Conservation (phyloP, 2,113 vertebrate genomes). For the Pelusios castaneus region DNA sequence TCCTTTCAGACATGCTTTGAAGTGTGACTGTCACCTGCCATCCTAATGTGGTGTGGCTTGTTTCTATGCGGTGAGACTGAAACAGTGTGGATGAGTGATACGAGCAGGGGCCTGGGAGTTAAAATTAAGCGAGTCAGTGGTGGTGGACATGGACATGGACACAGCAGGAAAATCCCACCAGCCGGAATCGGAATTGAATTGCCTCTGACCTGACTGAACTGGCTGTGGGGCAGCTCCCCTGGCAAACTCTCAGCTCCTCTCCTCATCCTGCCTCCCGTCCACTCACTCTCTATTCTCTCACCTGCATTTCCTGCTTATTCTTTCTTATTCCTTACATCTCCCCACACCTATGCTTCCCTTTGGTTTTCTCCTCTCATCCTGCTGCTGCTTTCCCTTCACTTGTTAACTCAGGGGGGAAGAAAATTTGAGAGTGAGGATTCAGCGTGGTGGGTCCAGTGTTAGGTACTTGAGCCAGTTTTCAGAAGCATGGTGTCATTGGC, state of each 20-base stretch:
- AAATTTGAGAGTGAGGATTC: too few relatives aligned
- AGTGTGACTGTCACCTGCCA: too few relatives aligned
- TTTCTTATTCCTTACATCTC: neutral
- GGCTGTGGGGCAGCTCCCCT: neutral
- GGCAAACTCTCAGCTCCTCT: neutral
- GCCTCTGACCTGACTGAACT: neutral
- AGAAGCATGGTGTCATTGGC: too few relatives aligned
- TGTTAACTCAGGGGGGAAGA: too few relatives aligned
- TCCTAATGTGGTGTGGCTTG: neutral
- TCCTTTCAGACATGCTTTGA: neutral
- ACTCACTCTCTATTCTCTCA: neutral
- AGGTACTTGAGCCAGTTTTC: too few relatives aligned
- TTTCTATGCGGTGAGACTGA: neutral
- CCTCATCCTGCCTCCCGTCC: fast-evolving
- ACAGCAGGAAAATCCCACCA: neutral
- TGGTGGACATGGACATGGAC: too few relatives aligned
- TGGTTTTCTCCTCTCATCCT: too few relatives aligned
- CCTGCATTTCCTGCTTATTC: fast-evolving
- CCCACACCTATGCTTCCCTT: neutral
- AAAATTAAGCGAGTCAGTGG: neutral
- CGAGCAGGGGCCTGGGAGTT: neutral
- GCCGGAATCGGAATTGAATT: neutral
- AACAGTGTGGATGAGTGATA: neutral
- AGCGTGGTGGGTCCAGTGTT: too few relatives aligned
- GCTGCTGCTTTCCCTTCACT: too few relatives aligned